Evolutionary conservation across 1,140 invertebrate species (phyloP).

Genomic region (Brachionus manjavacas): DNA sequence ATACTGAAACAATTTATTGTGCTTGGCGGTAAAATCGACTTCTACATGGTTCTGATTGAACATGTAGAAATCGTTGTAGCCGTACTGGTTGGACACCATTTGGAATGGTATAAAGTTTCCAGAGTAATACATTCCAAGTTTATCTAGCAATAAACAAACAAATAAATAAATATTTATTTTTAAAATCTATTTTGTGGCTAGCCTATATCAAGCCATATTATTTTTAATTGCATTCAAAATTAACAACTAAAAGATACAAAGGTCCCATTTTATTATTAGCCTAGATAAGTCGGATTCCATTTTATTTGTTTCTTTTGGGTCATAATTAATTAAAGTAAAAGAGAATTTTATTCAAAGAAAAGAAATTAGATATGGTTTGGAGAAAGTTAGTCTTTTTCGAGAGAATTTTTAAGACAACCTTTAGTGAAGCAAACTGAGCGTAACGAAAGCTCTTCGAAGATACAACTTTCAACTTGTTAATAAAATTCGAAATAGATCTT

Average conservation of each 20-base stretch:
- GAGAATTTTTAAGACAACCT: background rate
- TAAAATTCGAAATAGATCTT: background rate
- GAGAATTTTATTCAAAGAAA: background rate
- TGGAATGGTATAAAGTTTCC: background rate
- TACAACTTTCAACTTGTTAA: background rate
- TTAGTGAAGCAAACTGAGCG: background rate
- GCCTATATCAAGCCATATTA: background rate
- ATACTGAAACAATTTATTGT: background rate
- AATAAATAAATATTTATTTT: constrained; percentile 12
- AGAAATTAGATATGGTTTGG: background rate
- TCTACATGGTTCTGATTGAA: background rate
- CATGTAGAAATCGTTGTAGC: background rate
- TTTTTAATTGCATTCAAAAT: constrained; percentile 15
- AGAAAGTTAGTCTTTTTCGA: background rate
- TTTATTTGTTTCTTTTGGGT: constrained; percentile 4
- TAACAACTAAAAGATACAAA: background rate
- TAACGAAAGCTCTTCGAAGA: background rate
- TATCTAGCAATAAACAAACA: background rate
- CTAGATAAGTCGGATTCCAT: background rate
- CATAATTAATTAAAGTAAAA: background rate
- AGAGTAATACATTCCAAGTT: background rate
- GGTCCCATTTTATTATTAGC: constrained; percentile 24
- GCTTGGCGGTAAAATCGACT: background rate
- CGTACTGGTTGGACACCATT: background rate
- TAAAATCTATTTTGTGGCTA: background rate